A percentile compares a stretch with the other conserved stretches of the same genome.
Evolutionary conservation across 2,113 vertebrate genomes (phyloP).

Genomic region (Dasypus novemcinctus): DNA sequence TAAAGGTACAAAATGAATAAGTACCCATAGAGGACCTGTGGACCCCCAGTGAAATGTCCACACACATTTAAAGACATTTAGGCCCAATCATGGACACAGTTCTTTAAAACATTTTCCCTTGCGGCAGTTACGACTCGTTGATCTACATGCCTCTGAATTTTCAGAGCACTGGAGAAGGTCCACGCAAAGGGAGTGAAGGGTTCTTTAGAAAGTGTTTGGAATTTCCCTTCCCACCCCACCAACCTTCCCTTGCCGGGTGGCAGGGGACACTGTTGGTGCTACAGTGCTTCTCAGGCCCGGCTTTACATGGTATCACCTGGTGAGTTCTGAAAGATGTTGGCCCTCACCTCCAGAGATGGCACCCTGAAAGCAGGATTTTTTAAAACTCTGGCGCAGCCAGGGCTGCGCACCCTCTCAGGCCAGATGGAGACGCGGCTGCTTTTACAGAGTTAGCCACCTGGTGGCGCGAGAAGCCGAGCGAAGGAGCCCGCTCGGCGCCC

Average conservation of each 20-base stretch:
- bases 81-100: no score
- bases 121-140: background rate
- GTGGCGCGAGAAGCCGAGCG: background rate
- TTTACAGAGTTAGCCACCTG: background rate
- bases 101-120: background rate
- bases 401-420: background rate
- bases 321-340: background rate
- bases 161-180: background rate
- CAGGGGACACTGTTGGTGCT: background rate
- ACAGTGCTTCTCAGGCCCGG: background rate
- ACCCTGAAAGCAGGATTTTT: no score
- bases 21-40: background rate
- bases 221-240: background rate
- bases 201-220: background rate
- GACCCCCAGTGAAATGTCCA: background rate
- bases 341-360: background rate
- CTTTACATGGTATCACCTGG: background rate
- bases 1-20: background rate
- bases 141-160: background rate
- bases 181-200: background rate
- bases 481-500: rapidly evolving
- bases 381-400: background rate
- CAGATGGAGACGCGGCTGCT: background rate
- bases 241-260: background rate
- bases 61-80: background rate